Evolutionary conservation across 2,797 vertebrate genomes (phyloP).

Genomic region (Delichon dasypus): DNA sequence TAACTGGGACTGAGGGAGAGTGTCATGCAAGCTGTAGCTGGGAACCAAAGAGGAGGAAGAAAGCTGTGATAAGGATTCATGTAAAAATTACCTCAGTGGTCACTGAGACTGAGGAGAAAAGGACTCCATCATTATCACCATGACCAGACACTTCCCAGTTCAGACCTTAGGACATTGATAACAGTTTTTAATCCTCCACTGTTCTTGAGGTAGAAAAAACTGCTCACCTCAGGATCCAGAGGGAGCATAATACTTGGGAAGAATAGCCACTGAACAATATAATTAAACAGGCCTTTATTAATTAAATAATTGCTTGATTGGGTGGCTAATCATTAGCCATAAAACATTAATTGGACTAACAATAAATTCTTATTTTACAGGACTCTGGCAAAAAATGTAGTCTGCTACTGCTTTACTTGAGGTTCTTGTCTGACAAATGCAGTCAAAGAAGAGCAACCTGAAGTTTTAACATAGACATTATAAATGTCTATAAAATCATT

Average conservation of each 20-base stretch:
- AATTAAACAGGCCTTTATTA: not conserved
- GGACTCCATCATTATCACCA: not conserved
- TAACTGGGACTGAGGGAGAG: not conserved
- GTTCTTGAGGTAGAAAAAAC: not conserved
- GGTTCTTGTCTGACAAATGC: fast-evolving
- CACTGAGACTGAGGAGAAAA: not conserved
- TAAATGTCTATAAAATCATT: not conserved
- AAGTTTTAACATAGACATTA: not conserved
- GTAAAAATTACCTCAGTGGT: not conserved
- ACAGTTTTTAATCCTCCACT: not conserved
- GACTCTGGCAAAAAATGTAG: not conserved
- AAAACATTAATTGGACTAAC: not conserved
- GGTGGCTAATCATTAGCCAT: not conserved
- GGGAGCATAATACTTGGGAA: not conserved
- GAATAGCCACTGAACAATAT: not conserved
- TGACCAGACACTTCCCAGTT: not conserved
- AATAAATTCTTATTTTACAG: not conserved
- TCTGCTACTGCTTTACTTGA: not conserved
- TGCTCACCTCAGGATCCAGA: not conserved
- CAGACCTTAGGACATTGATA: fast-evolving
- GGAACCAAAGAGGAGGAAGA: not conserved
- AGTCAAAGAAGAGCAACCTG: not conserved
- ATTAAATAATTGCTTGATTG: not conserved
- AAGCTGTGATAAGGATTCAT: not conserved
- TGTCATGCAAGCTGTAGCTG: not conserved